phyloP scores from a whole-genome alignment of 2,888 invertebrate genomes.

The Drosophila quinaria region DNA sequence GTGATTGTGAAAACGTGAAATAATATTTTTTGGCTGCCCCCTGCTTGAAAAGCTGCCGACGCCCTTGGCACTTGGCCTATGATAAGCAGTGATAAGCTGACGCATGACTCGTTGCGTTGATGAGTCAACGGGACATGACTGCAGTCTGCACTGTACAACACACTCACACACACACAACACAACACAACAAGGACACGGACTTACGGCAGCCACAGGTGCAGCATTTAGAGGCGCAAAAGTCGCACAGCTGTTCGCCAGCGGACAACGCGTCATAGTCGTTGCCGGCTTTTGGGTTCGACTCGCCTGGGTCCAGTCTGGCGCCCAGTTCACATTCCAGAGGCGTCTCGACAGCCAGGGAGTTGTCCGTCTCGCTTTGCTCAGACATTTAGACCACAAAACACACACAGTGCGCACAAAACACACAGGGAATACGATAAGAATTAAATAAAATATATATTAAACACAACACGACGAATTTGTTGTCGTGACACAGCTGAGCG shows the following conservation, averaged over 20 bases:
- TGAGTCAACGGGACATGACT: neutral
- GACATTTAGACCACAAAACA: constrained; percentile 15
- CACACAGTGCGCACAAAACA: neutral
- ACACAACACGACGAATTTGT: neutral
- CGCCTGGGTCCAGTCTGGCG: too few relatives aligned
- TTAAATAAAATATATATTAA: neutral
- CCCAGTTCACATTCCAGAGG: neutral
- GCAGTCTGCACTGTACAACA: neutral
- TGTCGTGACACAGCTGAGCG: constrained; percentile 38
- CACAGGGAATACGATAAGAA: neutral
- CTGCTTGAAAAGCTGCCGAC: too few relatives aligned
- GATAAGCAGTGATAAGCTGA: neutral
- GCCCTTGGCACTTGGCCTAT: neutral
- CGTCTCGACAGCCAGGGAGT: neutral
- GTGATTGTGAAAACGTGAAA: too few relatives aligned
- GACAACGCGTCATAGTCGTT: constrained; percentile 9
- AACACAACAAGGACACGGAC: constrained; percentile 6
- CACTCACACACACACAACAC: neutral
- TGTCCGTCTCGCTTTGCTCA: neutral
- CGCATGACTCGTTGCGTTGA: neutral
- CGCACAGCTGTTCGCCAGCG: constrained; percentile 35
- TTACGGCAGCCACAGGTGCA: constrained; percentile 57
- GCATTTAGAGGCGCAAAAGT: constrained; percentile 19
- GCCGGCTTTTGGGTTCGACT: constrained; percentile 16
- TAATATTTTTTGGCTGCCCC: too few relatives aligned